Evolutionary conservation across 2,797 vertebrate genomes (phyloP).

Genomic region (Garrulus glandarius): DNA sequence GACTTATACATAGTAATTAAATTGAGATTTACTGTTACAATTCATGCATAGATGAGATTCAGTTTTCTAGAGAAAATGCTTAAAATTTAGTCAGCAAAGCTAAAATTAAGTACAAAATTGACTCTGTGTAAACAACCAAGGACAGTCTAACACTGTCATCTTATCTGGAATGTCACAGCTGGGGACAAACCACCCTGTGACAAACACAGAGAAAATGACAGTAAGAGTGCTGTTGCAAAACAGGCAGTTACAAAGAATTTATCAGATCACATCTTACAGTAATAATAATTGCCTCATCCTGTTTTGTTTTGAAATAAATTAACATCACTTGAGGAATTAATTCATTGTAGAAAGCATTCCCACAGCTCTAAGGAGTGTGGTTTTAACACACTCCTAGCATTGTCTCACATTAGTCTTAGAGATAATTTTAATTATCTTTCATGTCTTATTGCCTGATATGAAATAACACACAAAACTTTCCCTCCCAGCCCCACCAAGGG

Average conservation of each 20-base stretch:
- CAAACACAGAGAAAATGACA: neutral
- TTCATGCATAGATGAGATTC: neutral
- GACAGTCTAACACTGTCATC: neutral
- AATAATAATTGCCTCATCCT: neutral
- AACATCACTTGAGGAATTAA: neutral
- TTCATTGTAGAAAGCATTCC: neutral
- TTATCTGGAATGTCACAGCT: neutral
- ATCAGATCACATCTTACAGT: neutral
- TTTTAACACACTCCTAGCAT: neutral
- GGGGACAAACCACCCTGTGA: neutral
- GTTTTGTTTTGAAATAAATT: slow-evolving; percentile 2
- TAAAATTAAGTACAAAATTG: neutral
- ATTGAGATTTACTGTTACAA: neutral
- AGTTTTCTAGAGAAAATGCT: neutral
- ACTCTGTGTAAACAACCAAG: neutral
- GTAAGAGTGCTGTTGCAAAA: neutral
- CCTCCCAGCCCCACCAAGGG: accelerated
- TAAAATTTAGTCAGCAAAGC: neutral
- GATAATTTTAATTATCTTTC: neutral
- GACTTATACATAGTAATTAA: neutral
- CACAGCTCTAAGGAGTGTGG: neutral
- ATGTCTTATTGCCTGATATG: neutral
- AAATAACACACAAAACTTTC: neutral
- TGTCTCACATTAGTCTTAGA: neutral
- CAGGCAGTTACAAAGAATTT: neutral